Evolutionary conservation across 2,888 invertebrate genomes (phyloP), one percentile per base, ranked within the genome.

Genomic region (Cosmia pyralina): DNA sequence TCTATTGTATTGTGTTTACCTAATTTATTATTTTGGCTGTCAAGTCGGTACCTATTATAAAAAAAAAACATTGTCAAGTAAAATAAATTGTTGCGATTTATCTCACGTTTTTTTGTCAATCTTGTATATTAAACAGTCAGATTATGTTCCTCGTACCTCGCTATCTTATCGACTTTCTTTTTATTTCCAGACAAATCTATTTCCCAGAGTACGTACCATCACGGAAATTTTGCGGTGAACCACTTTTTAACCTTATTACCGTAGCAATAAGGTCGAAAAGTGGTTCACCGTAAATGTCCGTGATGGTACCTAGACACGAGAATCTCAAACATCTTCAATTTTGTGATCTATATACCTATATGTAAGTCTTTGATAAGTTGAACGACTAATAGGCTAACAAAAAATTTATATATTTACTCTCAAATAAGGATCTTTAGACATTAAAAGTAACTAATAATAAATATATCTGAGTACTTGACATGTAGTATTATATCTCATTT

Each of bases 21-120:
- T 65, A 68, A 82, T 72, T 72, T 79, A 58, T 82, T 71, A 72
- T 79, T 78, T 72, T 72, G 67, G 53, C 67, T 72, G 55, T 58
- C 57, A 64, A 55, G 55, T 59, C 50, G 46, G 59, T 11, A n/a
- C n/a, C n/a, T n/a, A n/a, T 41, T 50, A 48, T 64, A 60, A 52
- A 68, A 60, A 52, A 68, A 67, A 65, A 65, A 57, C 8, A 59
- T 34, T 53, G 66, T 55, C 58, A 44, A 15, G 52, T 57, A 57
- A 65, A 68, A 78, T 65, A 82, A 34, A 79, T 72, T 77, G 34
- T 48, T 38, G 52, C 53, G 0, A 73, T 79, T 79, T 53, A 28
- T 83, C 55, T 50, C 46, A 65, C 11, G 48, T 53, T 70, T 53
- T 53, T 70, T 64, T 57, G 19, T 19, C 17, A 46, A 19, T 69